Conservation (phyloP, 2,888 invertebrate genomes). For the Ditula angustiorana region DNA sequence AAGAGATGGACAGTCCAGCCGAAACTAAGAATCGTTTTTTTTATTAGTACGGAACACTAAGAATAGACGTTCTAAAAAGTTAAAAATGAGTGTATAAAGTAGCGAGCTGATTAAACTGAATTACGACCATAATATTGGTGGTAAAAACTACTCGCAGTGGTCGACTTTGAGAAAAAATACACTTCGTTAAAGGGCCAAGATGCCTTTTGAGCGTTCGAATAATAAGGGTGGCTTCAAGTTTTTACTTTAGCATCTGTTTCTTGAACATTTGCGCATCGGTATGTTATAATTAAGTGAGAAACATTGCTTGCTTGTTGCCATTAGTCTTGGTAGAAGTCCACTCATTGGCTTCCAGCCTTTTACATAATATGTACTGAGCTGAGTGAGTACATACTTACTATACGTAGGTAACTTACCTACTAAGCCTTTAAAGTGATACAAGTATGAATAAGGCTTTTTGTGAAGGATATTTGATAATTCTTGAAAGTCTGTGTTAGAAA, state of each 20-base stretch:
- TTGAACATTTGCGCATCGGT: slow-evolving; percentile 54
- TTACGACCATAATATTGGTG: slow-evolving; percentile 52
- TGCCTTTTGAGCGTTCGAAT: slow-evolving; percentile 60
- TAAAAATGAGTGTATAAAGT: slow-evolving; percentile 49
- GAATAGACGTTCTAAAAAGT: slow-evolving; percentile 5
- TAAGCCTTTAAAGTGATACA: too few species aligned
- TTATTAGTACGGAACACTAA: too few species aligned
- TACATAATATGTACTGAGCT: slow-evolving; percentile 3
- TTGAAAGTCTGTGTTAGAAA: too few species aligned
- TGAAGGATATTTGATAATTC: too few species aligned
- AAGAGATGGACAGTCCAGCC: too few species aligned
- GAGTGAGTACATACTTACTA: too few species aligned
- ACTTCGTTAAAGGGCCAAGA: slow-evolving; percentile 55
- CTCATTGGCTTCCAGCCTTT: slow-evolving; percentile 42
- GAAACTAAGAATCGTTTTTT: too few species aligned
- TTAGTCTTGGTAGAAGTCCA: slow-evolving; percentile 58
- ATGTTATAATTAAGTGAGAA: slow-evolving; percentile 78
- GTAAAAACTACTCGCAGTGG: slow-evolving; percentile 53
- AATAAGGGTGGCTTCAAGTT: slow-evolving; percentile 62
- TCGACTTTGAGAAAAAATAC: slow-evolving; percentile 55
- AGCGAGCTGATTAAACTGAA: slow-evolving; percentile 60
- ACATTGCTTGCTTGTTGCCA: slow-evolving; percentile 58
- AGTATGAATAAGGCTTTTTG: too few species aligned
- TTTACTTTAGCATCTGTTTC: slow-evolving; percentile 70
- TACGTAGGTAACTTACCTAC: too few species aligned